Conservation (phyloP, 1,140 invertebrate species). For the Campoletis sonorensis region DNA sequence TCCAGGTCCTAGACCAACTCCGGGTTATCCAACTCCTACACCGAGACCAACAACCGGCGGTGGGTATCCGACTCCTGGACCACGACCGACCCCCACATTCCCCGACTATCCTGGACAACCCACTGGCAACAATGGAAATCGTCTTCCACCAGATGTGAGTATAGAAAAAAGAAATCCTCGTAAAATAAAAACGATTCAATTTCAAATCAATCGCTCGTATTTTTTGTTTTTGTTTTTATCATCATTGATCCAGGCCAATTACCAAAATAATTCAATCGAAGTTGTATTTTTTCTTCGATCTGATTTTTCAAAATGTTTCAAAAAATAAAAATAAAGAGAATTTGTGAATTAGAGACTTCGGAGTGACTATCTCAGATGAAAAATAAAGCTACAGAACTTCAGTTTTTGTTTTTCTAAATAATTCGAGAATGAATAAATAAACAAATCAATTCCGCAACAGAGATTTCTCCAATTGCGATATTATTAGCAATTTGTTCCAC, state of each 20-base stretch:
- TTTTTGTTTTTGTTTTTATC: too few relatives aligned
- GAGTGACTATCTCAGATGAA: background rate
- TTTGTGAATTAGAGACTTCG: too few relatives aligned
- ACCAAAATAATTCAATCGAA: too few relatives aligned
- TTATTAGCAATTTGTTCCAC: background rate
- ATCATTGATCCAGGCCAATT: too few relatives aligned
- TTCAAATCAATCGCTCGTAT: too few relatives aligned
- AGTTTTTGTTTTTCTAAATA: too few relatives aligned
- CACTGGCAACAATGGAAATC: slow-evolving; percentile 54
- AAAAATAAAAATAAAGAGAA: too few relatives aligned
- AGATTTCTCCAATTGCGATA: background rate
- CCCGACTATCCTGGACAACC: slow-evolving; percentile 67
- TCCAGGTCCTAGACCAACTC: slow-evolving; percentile 56
- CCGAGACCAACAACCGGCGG: slow-evolving; percentile 59
- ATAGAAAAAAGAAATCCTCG: background rate
- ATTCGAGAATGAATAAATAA: background rate
- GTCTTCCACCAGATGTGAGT: slow-evolving; percentile 56
- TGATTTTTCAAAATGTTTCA: too few relatives aligned
- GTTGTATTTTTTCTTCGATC: too few relatives aligned
- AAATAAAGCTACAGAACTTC: too few relatives aligned
- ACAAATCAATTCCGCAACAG: background rate
- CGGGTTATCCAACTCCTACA: slow-evolving; percentile 51
- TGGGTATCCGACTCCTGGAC: slow-evolving; percentile 64
- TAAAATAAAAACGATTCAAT: too few relatives aligned
- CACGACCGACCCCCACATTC: slow-evolving; percentile 65